Percentiles rank a stretch among this genome's conserved stretches.
Evolutionary conservation across 2,797 vertebrate genomes (phyloP).

Genomic region (Cyclura pinguis): DNA sequence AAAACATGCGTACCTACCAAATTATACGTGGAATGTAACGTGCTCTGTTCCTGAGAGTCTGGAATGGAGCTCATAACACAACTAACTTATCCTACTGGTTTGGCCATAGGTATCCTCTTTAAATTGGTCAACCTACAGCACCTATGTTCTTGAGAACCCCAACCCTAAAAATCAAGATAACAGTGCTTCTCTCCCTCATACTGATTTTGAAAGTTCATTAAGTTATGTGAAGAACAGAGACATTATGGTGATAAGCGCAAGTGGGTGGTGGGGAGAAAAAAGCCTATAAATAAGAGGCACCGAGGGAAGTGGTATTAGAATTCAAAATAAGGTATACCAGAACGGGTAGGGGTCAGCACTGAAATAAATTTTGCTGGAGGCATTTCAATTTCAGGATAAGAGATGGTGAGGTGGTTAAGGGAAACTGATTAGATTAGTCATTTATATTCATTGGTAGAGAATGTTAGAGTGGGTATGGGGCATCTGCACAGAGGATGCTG

Average conservation of each 20-base stretch:
- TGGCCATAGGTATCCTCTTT: not conserved
- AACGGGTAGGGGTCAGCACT: constrained; percentile 58
- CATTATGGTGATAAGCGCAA: constrained; percentile 41
- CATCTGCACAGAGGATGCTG: constrained; percentile 56
- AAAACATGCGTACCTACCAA: not conserved
- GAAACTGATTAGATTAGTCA: constrained; percentile 71
- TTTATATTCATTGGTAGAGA: constrained; percentile 71
- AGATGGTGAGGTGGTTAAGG: constrained; percentile 67
- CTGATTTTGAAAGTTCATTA: constrained; percentile 22
- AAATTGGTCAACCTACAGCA: constrained; percentile 19
- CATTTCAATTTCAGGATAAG: constrained; percentile 71
- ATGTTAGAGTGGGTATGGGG: constrained; percentile 44
- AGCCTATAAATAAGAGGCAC: constrained; percentile 64
- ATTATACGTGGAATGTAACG: not conserved
- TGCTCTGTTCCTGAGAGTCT: not conserved
- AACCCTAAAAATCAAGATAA: constrained; percentile 8
- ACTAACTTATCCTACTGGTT: not conserved
- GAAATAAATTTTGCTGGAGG: constrained; percentile 72
- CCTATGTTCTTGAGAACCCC: not conserved
- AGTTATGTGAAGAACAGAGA: constrained; percentile 38
- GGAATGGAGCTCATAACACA: constrained; percentile 19
- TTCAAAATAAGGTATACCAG: constrained; percentile 68
- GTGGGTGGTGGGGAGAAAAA: constrained; percentile 49
- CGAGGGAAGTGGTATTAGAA: constrained; percentile 51
- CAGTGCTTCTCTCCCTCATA: constrained; percentile 5